Conservation (phyloP, 2,113 vertebrate genomes). For the Cyprinodon variegatus region DNA sequence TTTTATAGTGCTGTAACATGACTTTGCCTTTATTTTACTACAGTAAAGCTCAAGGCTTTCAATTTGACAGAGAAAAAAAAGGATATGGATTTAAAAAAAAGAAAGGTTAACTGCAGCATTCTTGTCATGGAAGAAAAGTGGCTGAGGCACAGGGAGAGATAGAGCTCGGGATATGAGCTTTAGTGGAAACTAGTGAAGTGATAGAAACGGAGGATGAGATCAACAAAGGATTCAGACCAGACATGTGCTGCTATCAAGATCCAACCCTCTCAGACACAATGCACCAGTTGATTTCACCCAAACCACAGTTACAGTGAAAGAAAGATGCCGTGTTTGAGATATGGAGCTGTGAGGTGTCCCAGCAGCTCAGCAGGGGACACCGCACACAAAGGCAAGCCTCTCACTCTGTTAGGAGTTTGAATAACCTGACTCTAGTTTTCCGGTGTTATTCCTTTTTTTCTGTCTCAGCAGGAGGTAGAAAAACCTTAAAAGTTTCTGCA, state of each 20-base stretch:
- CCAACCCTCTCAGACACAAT: conserved; percentile 66
- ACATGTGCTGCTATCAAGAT: conserved; percentile 57
- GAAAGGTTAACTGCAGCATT: conserved; percentile 25
- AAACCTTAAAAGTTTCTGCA: conserved; percentile 6
- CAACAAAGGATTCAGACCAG: conserved; percentile 62
- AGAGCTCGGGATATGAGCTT: conserved; percentile 28
- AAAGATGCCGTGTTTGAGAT: conserved; percentile 50
- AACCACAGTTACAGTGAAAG: conserved; percentile 44
- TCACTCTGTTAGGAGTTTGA: conserved; percentile 21
- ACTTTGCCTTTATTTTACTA: conserved; percentile 13
- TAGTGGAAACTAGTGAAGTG: conserved; percentile 29
- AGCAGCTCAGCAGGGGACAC: conserved; percentile 29
- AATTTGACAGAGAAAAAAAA: conserved; percentile 1
- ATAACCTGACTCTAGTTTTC: conserved; percentile 27
- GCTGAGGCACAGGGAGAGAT: conserved; percentile 40
- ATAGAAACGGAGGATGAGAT: conserved; percentile 56
- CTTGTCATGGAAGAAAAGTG: conserved; percentile 43
- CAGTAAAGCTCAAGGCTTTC: conserved; percentile 1
- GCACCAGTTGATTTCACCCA: conserved; percentile 40
- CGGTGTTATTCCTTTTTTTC: conserved; percentile 10
- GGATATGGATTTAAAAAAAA: conserved; percentile 16
- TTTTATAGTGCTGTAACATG: conserved; percentile 9
- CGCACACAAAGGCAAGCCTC: conserved; percentile 22
- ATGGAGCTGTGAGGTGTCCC: conserved; percentile 31
- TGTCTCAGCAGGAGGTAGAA: conserved; percentile 22